Base-by-base conservation (phyloP, 2,888 invertebrate genomes). In the Calliphora vomitoria region DNA sequence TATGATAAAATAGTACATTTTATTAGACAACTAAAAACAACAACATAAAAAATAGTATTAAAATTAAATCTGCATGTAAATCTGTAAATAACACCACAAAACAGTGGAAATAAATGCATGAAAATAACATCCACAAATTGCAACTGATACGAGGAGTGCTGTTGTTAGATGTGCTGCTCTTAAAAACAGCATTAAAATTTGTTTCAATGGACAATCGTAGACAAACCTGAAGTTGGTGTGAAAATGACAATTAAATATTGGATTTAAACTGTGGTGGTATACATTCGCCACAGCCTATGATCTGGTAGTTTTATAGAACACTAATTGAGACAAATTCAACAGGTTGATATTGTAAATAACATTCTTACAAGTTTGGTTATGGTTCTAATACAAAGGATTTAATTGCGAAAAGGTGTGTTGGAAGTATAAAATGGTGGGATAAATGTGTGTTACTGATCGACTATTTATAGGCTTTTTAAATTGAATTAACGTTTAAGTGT, bases 321-420 rank as follows among this genome's bases (percentile, higher is more conserved):
- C 66, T 74, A 82, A 82, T 82, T 74, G 74, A 74, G 41, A 66
- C 72, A 64, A 81, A 64, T 81, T 69, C 69, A 80, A 69, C 79
- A 60, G 20, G 8, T 8, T 18, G n/a, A 20, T n/a, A 13, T 18
- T 44, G 47, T 31, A 58, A 41, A 80, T 38, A 41, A 68, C 18
- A 44, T 76, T n/a, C 20, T 47, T 71, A 4, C 35, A 2, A 18
- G 55, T 55, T 55, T 55, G 55, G 55, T 20, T 55, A 55, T 18
- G 10, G 18, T 18, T 55, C 18, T 18, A 18, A 1, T 6, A 15
- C 31, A 35, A 62, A 35, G 13, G 5, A 58, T 11, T 58, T 13
- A 58, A 25, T 25, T 25, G 11, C 11, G 10, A 25, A 18, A 18
- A 15, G 8, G 10, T 18, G 55, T 55, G 55, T 55, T 55, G 55